Evolutionary conservation across 2,113 vertebrate genomes (phyloP).

Genomic region (Platysteira castanea): DNA sequence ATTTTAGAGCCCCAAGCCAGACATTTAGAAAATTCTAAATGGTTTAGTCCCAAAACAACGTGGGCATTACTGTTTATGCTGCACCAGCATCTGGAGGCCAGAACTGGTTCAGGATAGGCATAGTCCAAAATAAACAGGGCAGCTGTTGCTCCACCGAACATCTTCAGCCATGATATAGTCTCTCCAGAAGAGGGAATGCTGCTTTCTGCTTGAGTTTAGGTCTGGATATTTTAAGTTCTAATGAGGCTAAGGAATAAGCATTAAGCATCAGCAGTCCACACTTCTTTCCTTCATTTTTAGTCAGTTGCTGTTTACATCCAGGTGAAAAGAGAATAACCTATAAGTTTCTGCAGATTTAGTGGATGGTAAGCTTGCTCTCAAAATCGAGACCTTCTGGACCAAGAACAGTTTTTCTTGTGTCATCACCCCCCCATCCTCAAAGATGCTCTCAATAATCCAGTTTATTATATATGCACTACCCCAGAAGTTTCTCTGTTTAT

Average conservation of each 20-base stretch:
- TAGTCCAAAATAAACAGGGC: neutral
- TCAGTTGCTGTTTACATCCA: neutral
- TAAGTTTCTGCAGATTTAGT: neutral
- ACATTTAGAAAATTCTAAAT: neutral
- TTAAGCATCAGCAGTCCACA: neutral
- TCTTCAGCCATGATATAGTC: neutral
- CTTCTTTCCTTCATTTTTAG: neutral
- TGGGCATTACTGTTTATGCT: neutral
- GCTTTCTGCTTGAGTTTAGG: neutral
- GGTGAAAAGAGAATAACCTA: neutral
- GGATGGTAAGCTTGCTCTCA: neutral
- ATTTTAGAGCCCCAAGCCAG: neutral
- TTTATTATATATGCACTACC: neutral
- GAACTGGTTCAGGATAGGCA: neutral
- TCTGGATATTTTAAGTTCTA: neutral
- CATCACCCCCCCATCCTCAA: neutral
- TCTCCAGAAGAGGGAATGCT: neutral
- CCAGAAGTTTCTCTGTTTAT: neutral
- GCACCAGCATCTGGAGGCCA: neutral
- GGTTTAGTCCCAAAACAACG: neutral
- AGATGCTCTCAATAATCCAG: neutral
- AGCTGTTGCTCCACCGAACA: neutral
- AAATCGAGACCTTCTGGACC: neutral
- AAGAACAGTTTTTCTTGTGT: neutral
- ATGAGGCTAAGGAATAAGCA: neutral